Evolutionary conservation across 2,888 invertebrate genomes (phyloP).

Genomic region (Sericinus montela): DNA sequence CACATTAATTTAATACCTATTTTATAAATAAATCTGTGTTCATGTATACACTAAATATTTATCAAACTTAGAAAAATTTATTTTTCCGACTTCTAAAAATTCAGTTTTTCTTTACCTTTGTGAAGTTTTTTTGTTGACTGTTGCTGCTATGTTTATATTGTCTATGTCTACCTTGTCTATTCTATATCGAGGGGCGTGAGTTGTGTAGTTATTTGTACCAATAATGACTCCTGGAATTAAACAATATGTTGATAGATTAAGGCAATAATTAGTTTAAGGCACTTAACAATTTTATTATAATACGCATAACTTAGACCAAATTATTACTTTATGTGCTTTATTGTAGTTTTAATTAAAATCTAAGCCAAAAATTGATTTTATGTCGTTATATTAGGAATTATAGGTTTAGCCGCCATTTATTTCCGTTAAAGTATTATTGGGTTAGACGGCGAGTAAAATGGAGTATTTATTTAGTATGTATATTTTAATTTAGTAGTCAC

Average conservation of each 20-base stretch:
- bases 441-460: conserved; percentile 51
- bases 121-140: not conserved
- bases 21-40: no score
- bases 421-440: conserved; percentile 73
- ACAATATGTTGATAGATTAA: conserved; percentile 61
- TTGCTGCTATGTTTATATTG: not conserved
- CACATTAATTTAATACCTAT: not conserved
- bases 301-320: conserved; percentile 78
- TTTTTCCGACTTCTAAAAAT: no score
- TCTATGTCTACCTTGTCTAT: not conserved
- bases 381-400: conserved; percentile 57
- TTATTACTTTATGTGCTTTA: conserved; percentile 77
- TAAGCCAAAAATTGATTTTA: conserved; percentile 79
- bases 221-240: conserved; percentile 60
- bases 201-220: conserved; percentile 24
- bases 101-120: not conserved
- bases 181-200: conserved; percentile 25
- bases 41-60: no score
- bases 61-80: no score
- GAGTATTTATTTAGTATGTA: conserved; percentile 67
- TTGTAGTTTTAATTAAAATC: conserved; percentile 74
- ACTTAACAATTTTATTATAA: conserved; percentile 71
- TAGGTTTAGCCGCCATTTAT: conserved; percentile 58
- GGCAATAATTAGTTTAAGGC: conserved; percentile 75
- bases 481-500: conserved; percentile 30